Base-by-base conservation (phyloP, 2,888 invertebrate genomes). In the Labia minor region DNA sequence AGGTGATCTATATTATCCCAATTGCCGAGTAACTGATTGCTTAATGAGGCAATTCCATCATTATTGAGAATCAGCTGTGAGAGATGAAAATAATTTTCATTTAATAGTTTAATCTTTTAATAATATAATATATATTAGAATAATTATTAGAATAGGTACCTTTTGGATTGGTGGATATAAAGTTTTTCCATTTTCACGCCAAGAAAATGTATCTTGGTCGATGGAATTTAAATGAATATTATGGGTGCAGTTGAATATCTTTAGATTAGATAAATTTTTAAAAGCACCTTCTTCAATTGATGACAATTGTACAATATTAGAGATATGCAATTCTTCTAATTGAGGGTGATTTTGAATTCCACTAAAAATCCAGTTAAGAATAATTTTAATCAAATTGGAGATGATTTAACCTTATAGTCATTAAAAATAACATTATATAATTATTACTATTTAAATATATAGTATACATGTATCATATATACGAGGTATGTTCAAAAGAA, bases 1-100 rank as follows among this genome's bases (percentile, higher is more conserved):
- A 92, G 75, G 65, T 80, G 80, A 21, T 82, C 79, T 16, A 93
- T 75, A 21, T 82, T 77, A 72, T 88, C 86, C 92, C 91, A 92
- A 66, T 86, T 83, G 0, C 83, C 81, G 1, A 87, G 71, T 61
- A 88, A 76, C 65, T 11, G 65, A n/a, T 80, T 78, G 70, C 89
- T 84, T n/a, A 93, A 76, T 71, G 83, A 83, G 0, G 82, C 77
- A 1, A 90, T 76, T 71, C 86, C 86, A 77, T 93, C 92, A 70
- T 88, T 85, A 72, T 85, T 83, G 10, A 94, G 77, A 73, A 86
- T 83, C 0, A 95, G 77, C 86, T 89, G 76, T 20, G 78, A 76
- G 6, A 70, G 65, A 70, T 11, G 33, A 20, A n/a, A 21, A 20
- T 18, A 19, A 20, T 19, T n/a, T 21, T 18, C 11, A 20, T 19